Percentiles rank a stretch among this genome's conserved stretches.
Evolutionary conservation across 2,113 vertebrate species (phyloP).

Genomic region (Hemiprocne comata): DNA sequence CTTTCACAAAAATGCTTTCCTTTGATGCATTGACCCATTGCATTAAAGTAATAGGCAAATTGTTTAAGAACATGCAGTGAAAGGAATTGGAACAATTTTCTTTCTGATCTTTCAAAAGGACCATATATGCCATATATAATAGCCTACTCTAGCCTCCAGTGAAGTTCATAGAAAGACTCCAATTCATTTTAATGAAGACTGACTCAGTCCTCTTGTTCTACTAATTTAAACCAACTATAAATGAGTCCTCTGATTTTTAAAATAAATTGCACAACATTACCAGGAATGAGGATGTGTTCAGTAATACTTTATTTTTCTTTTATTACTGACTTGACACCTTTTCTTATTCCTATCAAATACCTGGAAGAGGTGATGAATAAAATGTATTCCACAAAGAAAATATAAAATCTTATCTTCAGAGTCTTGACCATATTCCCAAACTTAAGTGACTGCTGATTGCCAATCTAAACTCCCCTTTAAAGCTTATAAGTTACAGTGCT

Average conservation of each 20-base stretch:
- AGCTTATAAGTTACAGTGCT: not conserved
- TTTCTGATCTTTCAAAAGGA: not conserved
- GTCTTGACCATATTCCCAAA: not conserved
- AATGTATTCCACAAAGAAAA: not conserved
- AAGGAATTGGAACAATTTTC: constrained; percentile 1
- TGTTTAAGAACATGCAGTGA: constrained; percentile 1
- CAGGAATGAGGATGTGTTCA: not conserved
- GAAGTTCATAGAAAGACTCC: not conserved
- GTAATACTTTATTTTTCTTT: constrained; percentile 9
- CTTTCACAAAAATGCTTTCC: constrained; percentile 10
- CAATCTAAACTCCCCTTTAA: not conserved
- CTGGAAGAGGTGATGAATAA: not conserved
- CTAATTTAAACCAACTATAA: constrained; percentile 20
- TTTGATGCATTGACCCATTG: not conserved
- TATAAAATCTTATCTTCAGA: not conserved
- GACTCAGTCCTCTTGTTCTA: not conserved
- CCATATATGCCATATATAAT: not conserved
- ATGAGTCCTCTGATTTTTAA: not conserved
- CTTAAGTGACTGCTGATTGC: not conserved
- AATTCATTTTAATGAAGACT: constrained; percentile 5
- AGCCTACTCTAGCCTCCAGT: not conserved
- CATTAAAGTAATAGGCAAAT: not conserved
- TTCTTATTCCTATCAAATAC: not conserved
- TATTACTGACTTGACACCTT: not conserved
- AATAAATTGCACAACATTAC: not conserved